Evolutionary conservation across 2,888 invertebrate species (phyloP), one percentile per base, ranked within the genome.

Genomic region (Ochlodes sylvanus): DNA sequence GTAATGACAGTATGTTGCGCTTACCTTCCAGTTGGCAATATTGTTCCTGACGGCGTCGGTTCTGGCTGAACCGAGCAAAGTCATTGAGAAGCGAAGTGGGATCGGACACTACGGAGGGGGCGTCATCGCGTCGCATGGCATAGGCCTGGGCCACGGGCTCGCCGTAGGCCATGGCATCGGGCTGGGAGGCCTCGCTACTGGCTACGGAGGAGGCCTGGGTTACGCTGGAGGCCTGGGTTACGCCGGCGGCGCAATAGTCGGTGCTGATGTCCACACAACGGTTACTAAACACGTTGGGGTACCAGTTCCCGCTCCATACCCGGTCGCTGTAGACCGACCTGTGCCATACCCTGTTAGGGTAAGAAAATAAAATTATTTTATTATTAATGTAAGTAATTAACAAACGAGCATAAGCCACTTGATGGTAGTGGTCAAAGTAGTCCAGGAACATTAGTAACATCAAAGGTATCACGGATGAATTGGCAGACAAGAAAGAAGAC

Each of bases 231-330:
- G 76, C 2, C 66, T 75, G 14, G 77, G 78, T 0, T 66, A 66
- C 52, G 60, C 19, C 3, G 38, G 17, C 14, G 66, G 58, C 0
- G 42, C 66, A 7, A 79, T 93, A 1, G 87, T 93, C 0, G 93
- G 93, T 0, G 92, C 93, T 60, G 89, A 94, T 70, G 88, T 92
- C 0, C 93, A 93, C 71, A 93, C 93, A 0, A 94, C 93, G 0
- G 91, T 94, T 6, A 93, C 93, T 14, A 92, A 92, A 72, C 93
- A 93, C 71, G 84, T 94, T 4, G 93, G 93, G 1, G 88, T 92
- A 0, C 93, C 93, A 0, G 89, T 92, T 0, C 92, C 93, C 0
- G 93, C 92, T 0, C 93, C 93, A 1, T 93, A 92, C 69, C 91
- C 93, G 4, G 94, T 94, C 0, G 85, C 92, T 10, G 92, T 93